Base-by-base conservation (phyloP, 2,113 vertebrate species). In the Pheucticus melanocephalus region DNA sequence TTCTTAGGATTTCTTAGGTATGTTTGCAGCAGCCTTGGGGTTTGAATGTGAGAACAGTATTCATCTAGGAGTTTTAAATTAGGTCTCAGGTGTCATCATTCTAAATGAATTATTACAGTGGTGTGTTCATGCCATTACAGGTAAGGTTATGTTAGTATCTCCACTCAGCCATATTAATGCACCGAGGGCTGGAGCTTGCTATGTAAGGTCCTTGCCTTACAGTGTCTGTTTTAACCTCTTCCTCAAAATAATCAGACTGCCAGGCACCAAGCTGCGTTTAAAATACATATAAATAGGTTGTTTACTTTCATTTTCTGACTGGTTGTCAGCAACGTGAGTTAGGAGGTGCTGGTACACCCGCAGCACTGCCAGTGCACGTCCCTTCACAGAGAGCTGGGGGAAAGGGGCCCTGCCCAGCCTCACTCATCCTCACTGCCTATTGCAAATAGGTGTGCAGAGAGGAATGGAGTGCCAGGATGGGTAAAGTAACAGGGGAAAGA, bases 11-110 rank as follows among this genome's bases (percentile, higher is more conserved):
- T 98, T 98, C 97, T 96, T 97, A 97, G 98, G 97, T 97, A 96
- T 97, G 98, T 98, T 97, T 98, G 97, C 97, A 91, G 97, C 97
- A 98, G 98, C 97, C 98, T 98, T 97, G 97, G 50, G 98, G 98
- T 98, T 98, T 98, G 98, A 98, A 98, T 98, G 98, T 98, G 98
- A 98, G 98, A 97, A 97, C 95, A 88, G 97, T 98, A 98, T 98
- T 98, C 98, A 98, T 97, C 97, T 91, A 98, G 98, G 98, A 98
- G 98, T 98, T 98, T 98, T 98, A 98, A 98, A 98, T 98, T 98
- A 98, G 98, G 98, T 98, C 98, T 98, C 98, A 97, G 96, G 98
- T 98, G 98, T 98, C 98, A 98, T 98, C 98, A 98, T 97, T 98
- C 98, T 98, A 98, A 98, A 98, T 98, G 98, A 98, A 98, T 98